A percentile compares a stretch with the other conserved stretches of the same genome.
phyloP scores from a whole-genome alignment of 2,797 vertebrate species.

The Morelia viridis region DNA sequence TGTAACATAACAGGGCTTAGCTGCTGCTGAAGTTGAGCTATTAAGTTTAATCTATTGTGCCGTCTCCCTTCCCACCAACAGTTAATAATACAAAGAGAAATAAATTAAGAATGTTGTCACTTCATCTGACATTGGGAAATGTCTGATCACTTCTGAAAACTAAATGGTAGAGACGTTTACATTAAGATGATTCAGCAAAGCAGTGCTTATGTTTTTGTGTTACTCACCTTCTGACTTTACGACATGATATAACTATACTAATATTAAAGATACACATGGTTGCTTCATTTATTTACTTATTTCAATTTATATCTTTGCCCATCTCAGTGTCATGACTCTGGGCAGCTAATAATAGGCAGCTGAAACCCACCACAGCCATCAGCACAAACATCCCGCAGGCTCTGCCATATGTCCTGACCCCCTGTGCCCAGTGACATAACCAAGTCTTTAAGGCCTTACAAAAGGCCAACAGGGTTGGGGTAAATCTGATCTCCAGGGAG shows the following conservation, averaged over 20 bases:
- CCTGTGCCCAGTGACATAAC: neutral
- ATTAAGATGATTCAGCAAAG: conserved; percentile 27
- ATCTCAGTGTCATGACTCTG: neutral
- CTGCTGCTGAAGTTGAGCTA: neutral
- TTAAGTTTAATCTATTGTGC: neutral
- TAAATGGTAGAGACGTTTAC: neutral
- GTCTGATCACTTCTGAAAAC: neutral
- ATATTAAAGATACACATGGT: conserved; percentile 62
- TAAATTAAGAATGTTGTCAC: neutral
- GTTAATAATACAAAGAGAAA: conserved; percentile 14
- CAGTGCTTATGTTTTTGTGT: neutral
- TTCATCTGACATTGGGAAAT: neutral
- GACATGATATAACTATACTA: conserved; percentile 45
- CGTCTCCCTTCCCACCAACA: neutral
- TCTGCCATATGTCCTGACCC: neutral
- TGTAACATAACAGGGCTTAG: neutral
- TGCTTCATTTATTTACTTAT: neutral
- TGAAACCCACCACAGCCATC: neutral
- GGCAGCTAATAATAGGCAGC: neutral
- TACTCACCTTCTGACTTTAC: conserved; percentile 13
- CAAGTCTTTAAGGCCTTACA: neutral
- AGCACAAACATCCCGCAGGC: neutral
- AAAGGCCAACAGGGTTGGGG: neutral
- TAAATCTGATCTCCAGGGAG: neutral
- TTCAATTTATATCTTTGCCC: neutral